Evolutionary conservation across 2,888 invertebrate species (phyloP).

Genomic region (Tinea pellionella): DNA sequence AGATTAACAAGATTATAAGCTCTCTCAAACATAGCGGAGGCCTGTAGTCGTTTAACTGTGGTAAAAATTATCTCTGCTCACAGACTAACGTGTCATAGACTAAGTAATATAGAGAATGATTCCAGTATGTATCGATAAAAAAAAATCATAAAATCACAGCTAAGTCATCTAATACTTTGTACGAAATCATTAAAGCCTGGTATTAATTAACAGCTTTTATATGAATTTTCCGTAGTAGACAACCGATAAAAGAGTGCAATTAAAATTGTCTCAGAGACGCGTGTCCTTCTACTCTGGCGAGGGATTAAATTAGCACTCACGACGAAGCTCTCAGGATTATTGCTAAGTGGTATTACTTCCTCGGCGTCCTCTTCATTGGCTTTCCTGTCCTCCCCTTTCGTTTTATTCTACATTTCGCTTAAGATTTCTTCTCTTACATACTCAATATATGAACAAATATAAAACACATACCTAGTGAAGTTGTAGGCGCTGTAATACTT

Average conservation of each 20-base stretch:
- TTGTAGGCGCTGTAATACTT: no score
- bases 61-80: no score
- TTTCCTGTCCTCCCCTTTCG: not conserved
- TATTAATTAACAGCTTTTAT: not conserved
- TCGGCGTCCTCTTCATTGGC: conserved; percentile 2
- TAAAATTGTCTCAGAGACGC: conserved; percentile 6
- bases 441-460: no score
- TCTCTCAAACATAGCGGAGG: no score
- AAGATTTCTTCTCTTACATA: not conserved
- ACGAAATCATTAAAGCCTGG: not conserved
- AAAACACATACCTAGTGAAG: no score
- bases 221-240: not conserved
- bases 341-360: conserved; percentile 12
- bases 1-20: no score
- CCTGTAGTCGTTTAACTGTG: no score
- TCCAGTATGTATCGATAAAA: no score
- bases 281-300: conserved; percentile 7
- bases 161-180: no score
- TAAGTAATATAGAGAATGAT: no score
- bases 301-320: conserved; percentile 13
- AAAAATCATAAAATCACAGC: no score
- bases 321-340: conserved; percentile 11
- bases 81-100: no score
- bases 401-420: not conserved
- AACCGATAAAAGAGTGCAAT: conserved; percentile 3